Conservation (phyloP, 1,140 invertebrate species). For the Paramacrobiotus metropolitanus region DNA sequence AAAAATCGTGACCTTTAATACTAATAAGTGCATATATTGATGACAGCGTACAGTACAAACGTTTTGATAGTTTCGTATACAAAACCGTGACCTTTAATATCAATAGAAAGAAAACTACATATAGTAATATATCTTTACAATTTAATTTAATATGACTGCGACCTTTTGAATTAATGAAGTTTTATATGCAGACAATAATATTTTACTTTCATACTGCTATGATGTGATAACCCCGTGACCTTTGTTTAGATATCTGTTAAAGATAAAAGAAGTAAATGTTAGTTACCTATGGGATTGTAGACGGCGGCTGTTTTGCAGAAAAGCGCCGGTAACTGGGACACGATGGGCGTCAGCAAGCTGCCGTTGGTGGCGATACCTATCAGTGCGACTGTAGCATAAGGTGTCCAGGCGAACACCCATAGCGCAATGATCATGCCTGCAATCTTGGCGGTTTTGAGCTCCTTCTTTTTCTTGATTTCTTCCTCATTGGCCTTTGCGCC, state of each 20-base stretch:
- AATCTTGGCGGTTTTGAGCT: slow-evolving; percentile 25
- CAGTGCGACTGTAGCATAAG: slow-evolving; percentile 53
- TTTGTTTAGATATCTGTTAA: background rate
- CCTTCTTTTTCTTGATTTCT: background rate
- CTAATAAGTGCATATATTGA: no score
- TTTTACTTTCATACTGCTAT: no score
- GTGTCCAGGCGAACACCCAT: slow-evolving; percentile 63
- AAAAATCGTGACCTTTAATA: no score
- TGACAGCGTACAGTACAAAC: no score
- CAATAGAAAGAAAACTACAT: no score
- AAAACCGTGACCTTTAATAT: no score
- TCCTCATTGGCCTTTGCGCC: background rate
- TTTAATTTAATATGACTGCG: no score
- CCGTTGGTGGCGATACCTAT: slow-evolving; percentile 40
- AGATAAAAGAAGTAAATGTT: background rate
- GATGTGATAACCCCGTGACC: no score
- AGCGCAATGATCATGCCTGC: slow-evolving; percentile 52
- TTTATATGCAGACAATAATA: no score
- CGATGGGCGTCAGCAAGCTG: slow-evolving; percentile 28
- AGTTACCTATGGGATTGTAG: slow-evolving; percentile 20
- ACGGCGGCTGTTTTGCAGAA: slow-evolving; percentile 22
- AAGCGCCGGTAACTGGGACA: slow-evolving; percentile 21
- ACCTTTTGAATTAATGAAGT: no score
- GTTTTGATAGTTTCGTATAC: no score
- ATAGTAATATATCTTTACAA: no score